A percentile compares a stretch with the other conserved stretches of the same genome.
Conservation (phyloP, 2,888 invertebrate species). For the Lagria hirta region DNA sequence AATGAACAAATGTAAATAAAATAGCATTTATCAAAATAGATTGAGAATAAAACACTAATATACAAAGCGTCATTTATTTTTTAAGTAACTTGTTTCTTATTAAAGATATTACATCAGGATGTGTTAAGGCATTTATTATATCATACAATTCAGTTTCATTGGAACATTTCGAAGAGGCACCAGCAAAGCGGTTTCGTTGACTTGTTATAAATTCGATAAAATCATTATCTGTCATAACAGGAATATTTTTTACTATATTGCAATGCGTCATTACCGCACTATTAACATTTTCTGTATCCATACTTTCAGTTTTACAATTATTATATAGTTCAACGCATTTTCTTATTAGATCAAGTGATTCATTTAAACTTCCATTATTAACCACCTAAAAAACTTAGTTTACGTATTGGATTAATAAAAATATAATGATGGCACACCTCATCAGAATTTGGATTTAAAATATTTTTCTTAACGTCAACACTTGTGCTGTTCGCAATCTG, state of each 20-base stretch:
- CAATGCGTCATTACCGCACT: background rate
- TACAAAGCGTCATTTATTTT: constrained; percentile 17
- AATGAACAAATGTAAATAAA: too few species aligned
- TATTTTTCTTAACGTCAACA: constrained; percentile 53
- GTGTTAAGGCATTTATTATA: constrained; percentile 67
- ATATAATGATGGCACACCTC: constrained; percentile 28
- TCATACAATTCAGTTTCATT: constrained; percentile 49
- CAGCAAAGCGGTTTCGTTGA: constrained; percentile 38
- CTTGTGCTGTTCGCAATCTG: constrained; percentile 61
- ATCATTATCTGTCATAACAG: constrained; percentile 32
- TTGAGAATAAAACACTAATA: too few species aligned
- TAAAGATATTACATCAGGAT: constrained; percentile 61
- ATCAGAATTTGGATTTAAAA: constrained; percentile 72
- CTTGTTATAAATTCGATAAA: constrained; percentile 36
- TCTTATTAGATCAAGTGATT: constrained; percentile 29
- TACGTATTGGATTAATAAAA: background rate
- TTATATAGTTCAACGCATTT: constrained; percentile 29
- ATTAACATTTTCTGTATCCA: background rate
- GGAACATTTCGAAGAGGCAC: constrained; percentile 1
- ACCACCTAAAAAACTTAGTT: constrained; percentile 27
- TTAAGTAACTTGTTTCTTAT: constrained; percentile 49
- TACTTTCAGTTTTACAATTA: constrained; percentile 17
- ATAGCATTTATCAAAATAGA: too few species aligned
- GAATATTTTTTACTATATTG: constrained; percentile 16
- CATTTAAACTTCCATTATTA: constrained; percentile 11